Conservation (phyloP, 1,140 invertebrate species). For the Ostrea denselamellosa region DNA sequence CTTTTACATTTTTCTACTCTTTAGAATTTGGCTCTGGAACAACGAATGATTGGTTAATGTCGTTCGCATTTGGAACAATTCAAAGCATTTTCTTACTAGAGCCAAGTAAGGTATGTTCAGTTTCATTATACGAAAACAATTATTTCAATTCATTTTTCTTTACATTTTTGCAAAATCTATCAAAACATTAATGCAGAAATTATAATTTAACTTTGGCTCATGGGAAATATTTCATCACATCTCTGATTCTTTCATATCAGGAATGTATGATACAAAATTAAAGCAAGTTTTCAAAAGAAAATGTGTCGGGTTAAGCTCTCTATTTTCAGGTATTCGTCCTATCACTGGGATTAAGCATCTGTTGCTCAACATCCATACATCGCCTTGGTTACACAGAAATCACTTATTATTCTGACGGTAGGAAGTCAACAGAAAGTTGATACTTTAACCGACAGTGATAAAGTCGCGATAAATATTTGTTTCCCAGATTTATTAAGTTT, state of each 20-base stretch:
- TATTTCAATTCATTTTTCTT: too few species aligned
- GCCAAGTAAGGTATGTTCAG: conserved; percentile 48
- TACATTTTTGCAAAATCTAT: too few species aligned
- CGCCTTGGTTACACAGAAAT: neutral
- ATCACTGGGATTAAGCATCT: neutral
- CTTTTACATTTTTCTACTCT: conserved; percentile 51
- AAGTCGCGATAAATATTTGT: too few species aligned
- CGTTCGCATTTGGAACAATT: conserved; percentile 44
- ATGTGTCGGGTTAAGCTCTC: neutral
- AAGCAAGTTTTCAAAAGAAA: too few species aligned
- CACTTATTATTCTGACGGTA: neutral
- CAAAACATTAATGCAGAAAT: too few species aligned
- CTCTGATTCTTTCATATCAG: too few species aligned
- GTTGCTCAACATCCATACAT: neutral
- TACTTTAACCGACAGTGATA: too few species aligned
- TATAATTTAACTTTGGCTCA: too few species aligned
- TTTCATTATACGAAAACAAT: too few species aligned
- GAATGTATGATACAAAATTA: too few species aligned
- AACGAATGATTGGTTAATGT: conserved; percentile 49
- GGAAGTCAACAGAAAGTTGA: neutral
- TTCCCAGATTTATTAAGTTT: too few species aligned
- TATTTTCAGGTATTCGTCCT: neutral
- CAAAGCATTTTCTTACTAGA: conserved; percentile 44
- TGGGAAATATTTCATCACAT: too few species aligned
- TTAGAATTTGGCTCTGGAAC: conserved; percentile 47